Evolutionary conservation across 2,113 vertebrate genomes (phyloP), one percentile per base, ranked within the genome.

Genomic region (Chloebia gouldiae): DNA sequence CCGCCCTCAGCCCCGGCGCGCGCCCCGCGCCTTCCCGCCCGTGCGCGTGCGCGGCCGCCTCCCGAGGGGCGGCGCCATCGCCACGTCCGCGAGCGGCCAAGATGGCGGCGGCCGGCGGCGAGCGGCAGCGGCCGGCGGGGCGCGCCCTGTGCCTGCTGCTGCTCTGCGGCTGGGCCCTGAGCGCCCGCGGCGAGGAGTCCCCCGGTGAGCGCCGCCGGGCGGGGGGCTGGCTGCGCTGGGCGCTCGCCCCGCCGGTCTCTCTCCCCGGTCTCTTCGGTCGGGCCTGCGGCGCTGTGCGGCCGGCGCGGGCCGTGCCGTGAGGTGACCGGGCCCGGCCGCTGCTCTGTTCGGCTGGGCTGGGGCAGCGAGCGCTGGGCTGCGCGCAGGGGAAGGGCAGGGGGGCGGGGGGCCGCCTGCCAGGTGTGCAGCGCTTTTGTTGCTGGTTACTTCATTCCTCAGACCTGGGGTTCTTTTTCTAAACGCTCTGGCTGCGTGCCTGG

Each of bases 281-380:
- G 83, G 72, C 61, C 71, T n/a, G 50, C 30, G 15, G 30, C 30
- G 23, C 69, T 59, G 35, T 50, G 51, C 35, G 44, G 63, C 83
- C 72, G 39, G 45, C 12, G 39, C 27, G 27, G 22, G 54, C 33
- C 33, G 11, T 35, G 17, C 37, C 33, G 8, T 33, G 45, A 66
- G 64, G 73, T 17, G 37, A 22, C 12, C 45, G 54, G 30, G 35
- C 9, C 28, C 15, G 49, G 56, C 2, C 13, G 20, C n/a, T 16
- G 13, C 5, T 2, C 5, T 9, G 8, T 27, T 4, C 23, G 50
- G 27, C 3, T 11, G 71, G 49, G 40, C 1, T n/a, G 49, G 40
- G 25, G 21, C 65, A 9, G 65, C 9, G n/a, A 2, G 50, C 24
- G 7, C 75, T 42, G 76, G 7, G 76, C 28, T 24, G 14, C 11